Base-by-base conservation (phyloP, 2,888 invertebrate species). In the Lymantria monacha region DNA sequence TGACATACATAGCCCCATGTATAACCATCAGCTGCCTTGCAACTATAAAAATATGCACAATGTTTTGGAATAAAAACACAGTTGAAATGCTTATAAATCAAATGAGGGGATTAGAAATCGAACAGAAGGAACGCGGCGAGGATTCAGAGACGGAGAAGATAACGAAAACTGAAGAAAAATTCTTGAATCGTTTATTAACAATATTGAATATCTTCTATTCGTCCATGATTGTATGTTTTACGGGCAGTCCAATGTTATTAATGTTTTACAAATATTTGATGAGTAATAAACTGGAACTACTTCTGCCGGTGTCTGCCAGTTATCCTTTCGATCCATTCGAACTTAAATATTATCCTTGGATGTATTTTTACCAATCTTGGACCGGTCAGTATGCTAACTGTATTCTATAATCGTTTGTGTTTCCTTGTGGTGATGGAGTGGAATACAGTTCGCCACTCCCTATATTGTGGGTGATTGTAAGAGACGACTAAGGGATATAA, bases 241-340 rank as follows among this genome's bases (percentile, higher is more conserved):
- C 67, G 0, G 3, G 73, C 0, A 74, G 71, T 46, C 80, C 85
- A 0, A 45, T 81, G 0, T 42, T 73, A 15, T 31, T 83, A 10
- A 78, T 76, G 15, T 50, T 49, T 1, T 14, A 75, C 0, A 78
- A 75, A 8, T 87, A 83, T 65, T 59, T 55, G 9, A 65, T 66
- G 13, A 76, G 72, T 0, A 66, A 69, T 1, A 63, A 77, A 42
- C 7, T 82, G 0, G 69, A 78, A 7, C 55, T 80, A 13, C 40
- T 74, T 13, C 45, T 85, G 15, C 86, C 85, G 0, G 81, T 83
- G 53, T 50, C 75, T 0, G 63, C 79, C 15, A 42, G 72, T n/a
- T 87, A 85, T 70, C 87, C 86, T 0, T 84, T 87, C 46, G 72
- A 86, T 62, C 53, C 76, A 9, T 74, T 68, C 36, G 70, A 79